A percentile compares a stretch with the other conserved stretches of the same genome.
Conservation (phyloP, 2,113 vertebrate genomes). For the Antechinus flavipes region DNA sequence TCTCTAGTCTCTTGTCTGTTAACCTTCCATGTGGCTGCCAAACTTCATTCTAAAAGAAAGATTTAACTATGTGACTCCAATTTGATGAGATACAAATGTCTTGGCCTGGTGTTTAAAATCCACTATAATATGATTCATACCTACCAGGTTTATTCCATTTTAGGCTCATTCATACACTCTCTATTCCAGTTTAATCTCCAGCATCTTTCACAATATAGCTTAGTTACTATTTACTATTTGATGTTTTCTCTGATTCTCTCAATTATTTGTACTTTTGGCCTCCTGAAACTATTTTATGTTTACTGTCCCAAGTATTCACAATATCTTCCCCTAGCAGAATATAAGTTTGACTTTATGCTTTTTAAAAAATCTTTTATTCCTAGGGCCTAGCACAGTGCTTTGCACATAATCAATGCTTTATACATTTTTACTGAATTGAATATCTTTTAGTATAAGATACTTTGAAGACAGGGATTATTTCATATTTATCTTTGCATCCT, state of each 20-base stretch:
- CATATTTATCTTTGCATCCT: neutral
- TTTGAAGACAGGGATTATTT: neutral
- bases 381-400: neutral
- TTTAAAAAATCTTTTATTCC: neutral
- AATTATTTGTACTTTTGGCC: neutral
- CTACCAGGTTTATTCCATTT: neutral
- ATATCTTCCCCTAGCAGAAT: neutral
- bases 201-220: neutral
- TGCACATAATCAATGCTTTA: neutral
- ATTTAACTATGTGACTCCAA: neutral
- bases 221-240: neutral
- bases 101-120: neutral
- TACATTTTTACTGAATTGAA: neutral
- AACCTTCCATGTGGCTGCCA: neutral
- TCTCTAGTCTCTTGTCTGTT: neutral
- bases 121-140: neutral
- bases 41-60: neutral
- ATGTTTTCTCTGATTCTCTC: neutral
- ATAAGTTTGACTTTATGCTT: neutral
- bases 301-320: neutral
- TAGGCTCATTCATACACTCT: neutral
- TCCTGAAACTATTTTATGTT: neutral
- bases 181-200: neutral
- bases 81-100: neutral
- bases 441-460: neutral